phyloP scores from a whole-genome alignment of 2,797 vertebrate genomes.

The Cossypha niveicapilla region DNA sequence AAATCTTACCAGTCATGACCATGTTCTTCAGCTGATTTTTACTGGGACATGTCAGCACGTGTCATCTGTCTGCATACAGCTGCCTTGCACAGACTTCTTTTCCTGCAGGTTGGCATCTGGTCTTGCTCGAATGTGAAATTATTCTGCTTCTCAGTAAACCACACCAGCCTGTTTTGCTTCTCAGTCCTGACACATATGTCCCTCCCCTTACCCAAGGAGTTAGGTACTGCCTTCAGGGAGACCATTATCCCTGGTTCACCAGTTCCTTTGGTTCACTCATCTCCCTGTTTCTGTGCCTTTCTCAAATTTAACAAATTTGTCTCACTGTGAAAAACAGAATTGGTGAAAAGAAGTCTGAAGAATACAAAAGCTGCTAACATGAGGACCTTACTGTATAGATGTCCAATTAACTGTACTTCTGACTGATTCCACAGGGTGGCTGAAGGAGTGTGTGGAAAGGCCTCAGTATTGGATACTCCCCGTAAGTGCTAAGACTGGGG shows the following conservation, averaged over 20 bases:
- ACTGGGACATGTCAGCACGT: background rate
- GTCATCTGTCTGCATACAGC: background rate
- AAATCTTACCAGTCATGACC: background rate
- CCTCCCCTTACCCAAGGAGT: background rate
- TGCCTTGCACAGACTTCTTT: background rate
- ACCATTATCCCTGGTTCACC: background rate
- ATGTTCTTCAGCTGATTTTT: background rate
- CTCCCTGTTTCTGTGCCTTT: background rate
- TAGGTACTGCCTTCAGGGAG: background rate
- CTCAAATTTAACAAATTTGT: background rate
- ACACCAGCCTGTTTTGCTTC: background rate
- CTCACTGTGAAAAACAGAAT: background rate
- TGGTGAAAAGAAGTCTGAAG: background rate
- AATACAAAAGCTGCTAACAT: background rate
- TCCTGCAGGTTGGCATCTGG: background rate
- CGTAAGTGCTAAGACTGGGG: background rate
- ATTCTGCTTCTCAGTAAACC: background rate
- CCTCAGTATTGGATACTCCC: background rate
- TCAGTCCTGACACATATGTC: rapidly evolving
- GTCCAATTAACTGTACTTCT: background rate
- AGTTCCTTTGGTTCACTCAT: background rate
- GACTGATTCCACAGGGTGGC: background rate
- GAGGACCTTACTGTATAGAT: too few species aligned
- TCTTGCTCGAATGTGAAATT: background rate
- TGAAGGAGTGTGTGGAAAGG: background rate